These are phyloP conservation scores for Numenius arquata DNA, from an alignment of 2,113 vertebrate species.

Conservation along the genomic window DNA sequence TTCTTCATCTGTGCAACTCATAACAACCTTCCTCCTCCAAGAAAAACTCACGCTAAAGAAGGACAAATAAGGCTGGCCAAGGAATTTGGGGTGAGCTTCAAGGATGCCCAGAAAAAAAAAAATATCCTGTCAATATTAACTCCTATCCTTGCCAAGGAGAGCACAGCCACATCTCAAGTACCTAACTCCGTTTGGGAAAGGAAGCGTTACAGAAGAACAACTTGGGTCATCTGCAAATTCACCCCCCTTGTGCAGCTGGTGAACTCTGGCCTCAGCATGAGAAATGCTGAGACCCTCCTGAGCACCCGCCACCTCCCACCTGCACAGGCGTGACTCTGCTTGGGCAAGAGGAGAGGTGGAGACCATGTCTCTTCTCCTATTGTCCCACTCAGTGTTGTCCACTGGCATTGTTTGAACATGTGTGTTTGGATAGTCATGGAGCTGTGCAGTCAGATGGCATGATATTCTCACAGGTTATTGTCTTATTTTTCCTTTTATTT, in stretches of 20 bases:
- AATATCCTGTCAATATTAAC: not conserved
- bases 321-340: not conserved
- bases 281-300: accelerated
- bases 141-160: not conserved
- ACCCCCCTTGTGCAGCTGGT: not conserved
- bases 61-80: not conserved
- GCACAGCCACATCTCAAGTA: not conserved
- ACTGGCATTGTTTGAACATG: accelerated
- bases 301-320: not conserved
- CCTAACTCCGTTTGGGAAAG: not conserved
- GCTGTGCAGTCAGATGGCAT: not conserved
- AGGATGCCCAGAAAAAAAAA: not conserved
- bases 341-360: not conserved
- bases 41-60: not conserved
- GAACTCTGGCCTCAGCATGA: not conserved
- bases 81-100: not conserved
- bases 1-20: not conserved
- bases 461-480: not conserved
- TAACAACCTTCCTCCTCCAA: not conserved
- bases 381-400: not conserved
- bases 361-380: not conserved
- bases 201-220: not conserved
- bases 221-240: not conserved
- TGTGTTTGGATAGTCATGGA: not conserved
- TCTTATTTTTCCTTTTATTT: not conserved